phyloP scores from a whole-genome alignment of 2,797 vertebrate genomes.

The Lepidocolaptes lacrymiger region DNA sequence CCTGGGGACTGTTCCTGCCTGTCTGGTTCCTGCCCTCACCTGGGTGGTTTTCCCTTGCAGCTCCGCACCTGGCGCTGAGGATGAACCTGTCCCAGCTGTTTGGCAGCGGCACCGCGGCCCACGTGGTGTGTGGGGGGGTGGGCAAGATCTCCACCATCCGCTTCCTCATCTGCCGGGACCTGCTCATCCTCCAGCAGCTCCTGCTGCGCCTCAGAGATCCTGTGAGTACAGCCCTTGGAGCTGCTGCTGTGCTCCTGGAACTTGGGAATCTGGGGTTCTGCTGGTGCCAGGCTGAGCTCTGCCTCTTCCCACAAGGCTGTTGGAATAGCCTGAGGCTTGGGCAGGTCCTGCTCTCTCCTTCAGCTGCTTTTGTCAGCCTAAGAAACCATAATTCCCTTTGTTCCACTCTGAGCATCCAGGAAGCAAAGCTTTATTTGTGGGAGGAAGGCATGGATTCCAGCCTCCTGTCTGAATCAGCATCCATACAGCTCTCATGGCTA shows the following conservation, averaged over 20 bases:
- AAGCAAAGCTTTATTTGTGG: not conserved
- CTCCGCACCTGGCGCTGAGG: slow-evolving; percentile 78
- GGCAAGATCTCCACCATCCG: slow-evolving; percentile 84
- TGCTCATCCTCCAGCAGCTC: slow-evolving; percentile 91
- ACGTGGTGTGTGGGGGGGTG: slow-evolving; percentile 83
- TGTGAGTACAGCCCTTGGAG: slow-evolving; percentile 72
- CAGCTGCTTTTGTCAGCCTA: not conserved
- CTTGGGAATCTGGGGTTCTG: not conserved
- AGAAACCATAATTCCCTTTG: not conserved
- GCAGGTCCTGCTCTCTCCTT: not conserved
- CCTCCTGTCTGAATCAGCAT: not conserved
- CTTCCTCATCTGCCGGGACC: slow-evolving; percentile 89
- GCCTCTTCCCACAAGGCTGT: not conserved
- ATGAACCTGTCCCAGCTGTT: slow-evolving; percentile 89
- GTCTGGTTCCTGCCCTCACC: not conserved
- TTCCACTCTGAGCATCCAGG: not conserved
- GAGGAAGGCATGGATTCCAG: not conserved
- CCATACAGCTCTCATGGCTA: not conserved
- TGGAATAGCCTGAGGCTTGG: not conserved
- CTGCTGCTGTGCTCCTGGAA: rapidly evolving
- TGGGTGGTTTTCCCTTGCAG: slow-evolving; percentile 64
- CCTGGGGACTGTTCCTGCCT: not conserved
- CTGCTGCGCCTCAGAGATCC: slow-evolving; percentile 85
- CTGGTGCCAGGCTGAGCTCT: not conserved
- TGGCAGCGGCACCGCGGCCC: slow-evolving; percentile 78